Evolutionary conservation across 1,140 invertebrate genomes (phyloP), one percentile per base, ranked within the genome.

Genomic region (Bombus difficillimus): DNA sequence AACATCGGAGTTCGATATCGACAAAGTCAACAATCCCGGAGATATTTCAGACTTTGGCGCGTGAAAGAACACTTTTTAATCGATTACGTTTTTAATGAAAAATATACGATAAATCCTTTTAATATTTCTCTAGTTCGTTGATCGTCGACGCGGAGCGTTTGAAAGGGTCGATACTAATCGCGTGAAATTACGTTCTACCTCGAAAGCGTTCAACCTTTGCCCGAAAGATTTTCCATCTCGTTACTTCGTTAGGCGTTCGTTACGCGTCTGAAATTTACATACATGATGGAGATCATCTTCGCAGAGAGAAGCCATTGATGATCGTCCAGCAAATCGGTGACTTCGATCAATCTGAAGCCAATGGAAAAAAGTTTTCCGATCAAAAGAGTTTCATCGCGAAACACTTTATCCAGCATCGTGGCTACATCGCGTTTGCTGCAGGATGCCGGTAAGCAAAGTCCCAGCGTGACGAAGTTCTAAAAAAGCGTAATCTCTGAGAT

Each of bases 361-460:
- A 83, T 83, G 8, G 90, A 82, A 62, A 92, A 95, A 1, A 95
- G 85, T 0, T 94, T 79, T 32, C 81, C 88, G 3, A 93, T 53
- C 1, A 92, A 53, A 8, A 95, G 85, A 15, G 81, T 84, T 73
- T 90, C 87, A 0, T 94, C 83, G 0, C 43, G 59, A 37, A 95
- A 93, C 73, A 93, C 92, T 10, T 78, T 83, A 28, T 89, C 85
- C 4, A 95, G 43, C 57, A 94, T 85, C 0, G 83, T 12, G 3
- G 77, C 47, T 15, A 95, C 43, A 25, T 95, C 91, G 9, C 71
- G 64, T 0, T 72, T 86, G 1, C 90, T 87, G 72, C 95, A 95
- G 0, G 93, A 92, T 0, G 88, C 87, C 0, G 95, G 95, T n/a
- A 95, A 83, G 81, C 95, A 95, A 22, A 95, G 87, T 34, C 95